A percentile compares a stretch with the other conserved stretches of the same genome.
Evolutionary conservation across 2,113 vertebrate species (phyloP).

Genomic region (Cryptotis parvus): DNA sequence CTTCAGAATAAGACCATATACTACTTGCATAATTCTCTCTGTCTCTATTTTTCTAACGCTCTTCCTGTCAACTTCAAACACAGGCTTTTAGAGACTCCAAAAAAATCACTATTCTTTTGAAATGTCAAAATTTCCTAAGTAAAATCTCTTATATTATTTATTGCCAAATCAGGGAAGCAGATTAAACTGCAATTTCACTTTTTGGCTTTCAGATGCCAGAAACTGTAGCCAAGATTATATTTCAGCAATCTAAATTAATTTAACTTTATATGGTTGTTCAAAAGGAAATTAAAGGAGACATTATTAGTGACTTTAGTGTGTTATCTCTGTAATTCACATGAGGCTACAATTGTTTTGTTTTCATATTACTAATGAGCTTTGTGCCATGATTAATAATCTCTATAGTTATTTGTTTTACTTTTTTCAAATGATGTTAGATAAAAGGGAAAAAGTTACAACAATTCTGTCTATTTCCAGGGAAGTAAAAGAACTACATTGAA

Average conservation of each 20-base stretch:
- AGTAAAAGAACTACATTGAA: background rate
- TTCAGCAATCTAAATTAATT: conserved; percentile 71
- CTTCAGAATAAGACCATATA: background rate
- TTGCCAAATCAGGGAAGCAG: conserved; percentile 62
- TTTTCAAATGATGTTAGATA: conserved; percentile 15
- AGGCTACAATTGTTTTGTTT: conserved; percentile 53
- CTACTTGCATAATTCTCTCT: background rate
- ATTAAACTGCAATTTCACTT: conserved; percentile 64
- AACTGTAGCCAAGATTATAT: conserved; percentile 60
- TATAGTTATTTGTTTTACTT: conserved; percentile 39
- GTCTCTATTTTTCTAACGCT: background rate
- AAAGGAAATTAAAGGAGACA: conserved; percentile 60
- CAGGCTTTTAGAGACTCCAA: background rate
- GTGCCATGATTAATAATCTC: conserved; percentile 27
- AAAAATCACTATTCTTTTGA: conserved; percentile 28
- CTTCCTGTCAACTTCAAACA: background rate
- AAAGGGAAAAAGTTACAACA: conserved; percentile 22
- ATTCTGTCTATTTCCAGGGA: conserved; percentile 27
- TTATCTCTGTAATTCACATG: conserved; percentile 50
- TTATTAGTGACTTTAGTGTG: background rate
- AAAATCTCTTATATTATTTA: conserved; percentile 63
- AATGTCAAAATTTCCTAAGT: conserved; percentile 63
- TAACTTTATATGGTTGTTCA: conserved; percentile 55
- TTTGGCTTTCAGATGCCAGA: conserved; percentile 56
- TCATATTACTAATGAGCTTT: conserved; percentile 19